These are phyloP conservation scores for Folsomia candida DNA, from an alignment of 2,888 invertebrate species.

Conservation along the genomic window DNA sequence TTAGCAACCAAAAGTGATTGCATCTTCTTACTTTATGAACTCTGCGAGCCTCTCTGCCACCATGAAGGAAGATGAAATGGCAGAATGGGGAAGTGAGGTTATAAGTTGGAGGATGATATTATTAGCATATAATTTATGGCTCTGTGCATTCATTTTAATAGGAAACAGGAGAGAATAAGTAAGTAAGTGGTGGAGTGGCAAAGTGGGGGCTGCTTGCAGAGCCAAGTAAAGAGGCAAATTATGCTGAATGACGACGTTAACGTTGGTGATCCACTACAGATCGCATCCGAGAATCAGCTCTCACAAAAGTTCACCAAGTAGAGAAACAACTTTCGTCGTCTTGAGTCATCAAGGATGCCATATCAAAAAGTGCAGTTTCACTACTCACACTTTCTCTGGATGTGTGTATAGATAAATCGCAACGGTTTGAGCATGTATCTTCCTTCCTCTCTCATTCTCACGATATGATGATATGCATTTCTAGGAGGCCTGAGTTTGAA, in stretches of 20 bases:
- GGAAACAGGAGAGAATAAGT: conserved; percentile 11
- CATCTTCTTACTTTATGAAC: too few relatives aligned
- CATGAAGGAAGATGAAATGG: too few relatives aligned
- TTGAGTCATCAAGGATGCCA: not conserved
- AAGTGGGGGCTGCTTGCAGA: too few relatives aligned
- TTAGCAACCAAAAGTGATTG: too few relatives aligned
- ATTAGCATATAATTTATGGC: not conserved
- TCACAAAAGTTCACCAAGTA: not conserved
- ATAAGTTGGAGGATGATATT: not conserved
- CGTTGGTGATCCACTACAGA: not conserved
- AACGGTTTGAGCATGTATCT: not conserved
- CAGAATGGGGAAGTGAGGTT: too few relatives aligned
- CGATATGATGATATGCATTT: not conserved
- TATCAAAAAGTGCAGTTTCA: too few relatives aligned
- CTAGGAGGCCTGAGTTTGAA: not conserved
- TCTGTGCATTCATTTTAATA: not conserved
- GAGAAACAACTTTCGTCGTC: not conserved
- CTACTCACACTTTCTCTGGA: not conserved
- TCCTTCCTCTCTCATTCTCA: not conserved
- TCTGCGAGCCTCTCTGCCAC: too few relatives aligned
- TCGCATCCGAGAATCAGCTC: not conserved
- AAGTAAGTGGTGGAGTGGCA: too few relatives aligned
- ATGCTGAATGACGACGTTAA: conserved; percentile 4
- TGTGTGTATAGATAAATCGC: not conserved
- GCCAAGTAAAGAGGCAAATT: conserved; percentile 22